A percentile compares a stretch with the other conserved stretches of the same genome.
phyloP scores from a whole-genome alignment of 2,888 invertebrate species.

The Temnothorax unifasciatus region DNA sequence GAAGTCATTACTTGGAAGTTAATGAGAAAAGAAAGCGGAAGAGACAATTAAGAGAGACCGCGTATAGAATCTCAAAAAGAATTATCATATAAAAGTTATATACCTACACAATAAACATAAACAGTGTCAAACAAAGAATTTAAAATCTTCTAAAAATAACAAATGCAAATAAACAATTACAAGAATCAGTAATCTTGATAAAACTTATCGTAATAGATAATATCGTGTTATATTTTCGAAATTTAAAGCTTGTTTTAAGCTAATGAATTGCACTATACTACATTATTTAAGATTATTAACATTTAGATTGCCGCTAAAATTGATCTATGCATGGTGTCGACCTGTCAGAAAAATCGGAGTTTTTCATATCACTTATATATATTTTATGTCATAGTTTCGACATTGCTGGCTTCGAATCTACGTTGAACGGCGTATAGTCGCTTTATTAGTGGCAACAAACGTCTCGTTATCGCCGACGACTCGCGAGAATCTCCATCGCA shows the following conservation, averaged over 20 bases:
- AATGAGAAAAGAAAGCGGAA: slow-evolving; percentile 12
- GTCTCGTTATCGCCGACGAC: not conserved
- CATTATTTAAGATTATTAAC: not conserved
- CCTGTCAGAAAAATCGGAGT: not conserved
- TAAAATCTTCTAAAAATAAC: not conserved
- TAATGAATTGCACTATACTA: not conserved
- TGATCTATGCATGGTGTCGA: not conserved
- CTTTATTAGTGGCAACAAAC: not conserved
- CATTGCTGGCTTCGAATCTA: not conserved
- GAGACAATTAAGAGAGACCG: not conserved
- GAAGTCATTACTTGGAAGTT: slow-evolving; percentile 2
- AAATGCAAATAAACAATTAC: not conserved
- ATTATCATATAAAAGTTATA: slow-evolving; percentile 1
- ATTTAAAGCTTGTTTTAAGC: not conserved
- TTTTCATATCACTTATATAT: not conserved
- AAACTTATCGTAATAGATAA: not conserved
- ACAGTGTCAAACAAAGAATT: not conserved
- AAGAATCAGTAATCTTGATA: not conserved
- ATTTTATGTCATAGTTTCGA: slow-evolving; percentile 7
- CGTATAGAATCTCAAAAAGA: not conserved
- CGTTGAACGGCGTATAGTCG: not conserved
- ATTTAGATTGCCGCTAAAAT: not conserved
- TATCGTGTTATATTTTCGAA: not conserved
- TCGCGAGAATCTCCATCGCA: slow-evolving; percentile 10
- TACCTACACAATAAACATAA: not conserved